These are phyloP conservation scores for Drosophila kohkoa DNA, from an alignment of 1,140 invertebrate genomes.

Conservation along the genomic window DNA sequence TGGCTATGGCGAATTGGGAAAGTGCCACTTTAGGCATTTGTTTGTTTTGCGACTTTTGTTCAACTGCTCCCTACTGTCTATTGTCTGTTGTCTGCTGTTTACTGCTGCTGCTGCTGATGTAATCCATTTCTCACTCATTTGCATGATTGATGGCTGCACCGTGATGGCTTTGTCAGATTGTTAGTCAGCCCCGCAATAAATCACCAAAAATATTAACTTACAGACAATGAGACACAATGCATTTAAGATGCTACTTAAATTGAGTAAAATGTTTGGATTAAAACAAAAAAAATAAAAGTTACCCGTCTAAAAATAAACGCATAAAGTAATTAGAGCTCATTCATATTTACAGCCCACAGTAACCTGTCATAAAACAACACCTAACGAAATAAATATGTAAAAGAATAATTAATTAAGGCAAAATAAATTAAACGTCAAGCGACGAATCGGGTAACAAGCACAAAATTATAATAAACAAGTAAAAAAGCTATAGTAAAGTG, in stretches of 20 bases:
- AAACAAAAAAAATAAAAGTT: background rate
- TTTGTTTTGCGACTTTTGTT: background rate
- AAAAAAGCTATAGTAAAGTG: too few relatives aligned
- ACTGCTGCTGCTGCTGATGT: constrained; percentile 27
- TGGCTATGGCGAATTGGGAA: constrained; percentile 9
- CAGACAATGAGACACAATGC: background rate
- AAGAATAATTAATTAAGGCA: constrained; percentile 70
- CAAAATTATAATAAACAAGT: constrained; percentile 35
- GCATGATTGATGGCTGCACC: constrained; percentile 24
- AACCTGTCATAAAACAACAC: constrained; percentile 38
- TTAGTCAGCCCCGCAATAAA: constrained; percentile 30
- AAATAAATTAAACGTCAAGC: constrained; percentile 51
- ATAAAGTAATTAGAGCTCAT: constrained; percentile 12
- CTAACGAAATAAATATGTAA: constrained; percentile 21
- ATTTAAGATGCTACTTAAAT: background rate
- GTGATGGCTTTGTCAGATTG: constrained; percentile 20
- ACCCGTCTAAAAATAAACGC: background rate
- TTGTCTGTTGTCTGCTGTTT: too few relatives aligned
- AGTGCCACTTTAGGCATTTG: constrained; percentile 10
- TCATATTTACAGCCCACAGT: constrained; percentile 38
- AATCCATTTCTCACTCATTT: constrained; percentile 16
- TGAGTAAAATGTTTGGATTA: background rate
- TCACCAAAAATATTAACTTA: constrained; percentile 13
- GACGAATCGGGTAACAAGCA: constrained; percentile 58
- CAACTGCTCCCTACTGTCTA: background rate